Evolutionary conservation across 2,797 vertebrate species (phyloP).

Genomic region (Typhlichthys eigenmanni): DNA sequence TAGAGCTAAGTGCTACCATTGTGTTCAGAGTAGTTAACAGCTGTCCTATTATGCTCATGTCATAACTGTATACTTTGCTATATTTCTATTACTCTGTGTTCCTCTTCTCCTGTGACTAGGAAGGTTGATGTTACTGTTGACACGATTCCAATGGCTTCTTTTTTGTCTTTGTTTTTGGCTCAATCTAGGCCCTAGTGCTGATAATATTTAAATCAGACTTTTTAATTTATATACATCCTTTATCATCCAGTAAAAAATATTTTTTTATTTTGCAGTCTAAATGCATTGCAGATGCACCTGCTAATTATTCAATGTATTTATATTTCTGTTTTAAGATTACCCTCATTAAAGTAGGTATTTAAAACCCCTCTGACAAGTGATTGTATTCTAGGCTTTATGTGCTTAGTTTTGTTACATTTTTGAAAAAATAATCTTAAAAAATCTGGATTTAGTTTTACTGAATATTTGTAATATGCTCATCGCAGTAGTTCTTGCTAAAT

Average conservation of each 20-base stretch:
- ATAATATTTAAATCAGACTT: conserved; percentile 30
- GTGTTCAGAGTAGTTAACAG: conserved; percentile 65
- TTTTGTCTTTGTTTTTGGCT: conserved; percentile 27
- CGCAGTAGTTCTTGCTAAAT: too few species aligned
- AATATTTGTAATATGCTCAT: too few species aligned
- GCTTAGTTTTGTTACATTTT: not conserved
- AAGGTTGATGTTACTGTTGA: conserved; percentile 51
- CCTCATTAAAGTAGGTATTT: too few species aligned
- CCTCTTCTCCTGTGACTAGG: conserved; percentile 62
- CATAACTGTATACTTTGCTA: conserved; percentile 56
- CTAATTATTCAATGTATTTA: too few species aligned
- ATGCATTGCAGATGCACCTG: too few species aligned
- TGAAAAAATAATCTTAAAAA: not conserved
- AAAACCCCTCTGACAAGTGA: not conserved
- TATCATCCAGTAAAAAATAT: not conserved
- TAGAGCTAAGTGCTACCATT: conserved; percentile 63
- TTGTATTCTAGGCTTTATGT: not conserved
- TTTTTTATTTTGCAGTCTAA: too few species aligned
- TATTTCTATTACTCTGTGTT: conserved; percentile 44
- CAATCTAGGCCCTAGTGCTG: conserved; percentile 26
- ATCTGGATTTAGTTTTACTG: not conserved
- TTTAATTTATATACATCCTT: conserved; percentile 11
- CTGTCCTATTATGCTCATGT: conserved; percentile 62
- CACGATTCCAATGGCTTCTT: conserved; percentile 46
- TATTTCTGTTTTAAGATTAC: too few species aligned